Conservation (phyloP, 2,113 vertebrate species). For the Enhydra lutris region DNA sequence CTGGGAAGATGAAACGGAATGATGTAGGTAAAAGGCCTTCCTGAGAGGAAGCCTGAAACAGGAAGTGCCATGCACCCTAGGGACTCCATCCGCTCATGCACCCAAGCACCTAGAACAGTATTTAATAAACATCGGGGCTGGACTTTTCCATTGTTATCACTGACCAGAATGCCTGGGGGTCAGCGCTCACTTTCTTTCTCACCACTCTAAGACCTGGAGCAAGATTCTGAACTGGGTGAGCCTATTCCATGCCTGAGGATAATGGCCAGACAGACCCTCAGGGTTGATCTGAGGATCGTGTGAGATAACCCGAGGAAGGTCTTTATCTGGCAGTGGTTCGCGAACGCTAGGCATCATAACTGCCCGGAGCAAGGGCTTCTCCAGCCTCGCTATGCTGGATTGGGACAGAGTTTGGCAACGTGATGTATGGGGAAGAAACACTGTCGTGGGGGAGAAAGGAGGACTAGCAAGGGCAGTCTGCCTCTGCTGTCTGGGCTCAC, state of each 20-base stretch:
- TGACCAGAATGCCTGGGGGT: not conserved
- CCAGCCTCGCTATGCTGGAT: not conserved
- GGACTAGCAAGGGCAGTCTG: not conserved
- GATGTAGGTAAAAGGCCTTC: not conserved
- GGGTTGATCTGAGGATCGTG: not conserved
- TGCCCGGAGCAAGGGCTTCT: too few relatives aligned
- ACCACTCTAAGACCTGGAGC: not conserved
- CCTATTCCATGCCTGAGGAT: not conserved
- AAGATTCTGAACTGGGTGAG: not conserved
- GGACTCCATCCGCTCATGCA: not conserved
- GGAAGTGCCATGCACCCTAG: not conserved
- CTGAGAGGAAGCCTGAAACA: not conserved
- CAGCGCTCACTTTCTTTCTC: not conserved
- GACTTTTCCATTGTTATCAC: not conserved
- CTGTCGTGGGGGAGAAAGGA: not conserved
- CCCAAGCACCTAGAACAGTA: not conserved
- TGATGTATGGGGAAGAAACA: fast-evolving
- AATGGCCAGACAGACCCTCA: fast-evolving
- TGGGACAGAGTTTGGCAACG: not conserved
- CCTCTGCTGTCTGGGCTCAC: not conserved
- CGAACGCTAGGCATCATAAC: not conserved
- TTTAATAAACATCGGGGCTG: not conserved
- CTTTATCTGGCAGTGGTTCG: not conserved
- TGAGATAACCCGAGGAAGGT: fast-evolving
- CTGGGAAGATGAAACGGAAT: not conserved